Evolutionary conservation across 2,888 invertebrate genomes (phyloP).

Genomic region (Ferdinandea cuprea): DNA sequence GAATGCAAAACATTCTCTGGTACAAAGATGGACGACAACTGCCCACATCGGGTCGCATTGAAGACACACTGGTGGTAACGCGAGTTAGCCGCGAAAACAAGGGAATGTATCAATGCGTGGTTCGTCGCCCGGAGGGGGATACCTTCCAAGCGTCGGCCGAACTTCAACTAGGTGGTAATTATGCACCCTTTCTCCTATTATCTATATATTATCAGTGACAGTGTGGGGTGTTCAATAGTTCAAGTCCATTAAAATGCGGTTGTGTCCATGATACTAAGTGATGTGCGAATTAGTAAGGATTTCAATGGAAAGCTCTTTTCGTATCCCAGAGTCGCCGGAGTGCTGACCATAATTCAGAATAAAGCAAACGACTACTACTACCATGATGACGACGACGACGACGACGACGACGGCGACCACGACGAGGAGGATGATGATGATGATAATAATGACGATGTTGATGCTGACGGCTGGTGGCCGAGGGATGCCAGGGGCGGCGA

Average conservation of each 20-base stretch:
- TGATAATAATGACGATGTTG: slow-evolving; percentile 2
- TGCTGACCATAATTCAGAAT: slow-evolving; percentile 19
- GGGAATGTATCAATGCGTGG: slow-evolving; percentile 91
- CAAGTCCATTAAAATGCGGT: slow-evolving; percentile 54
- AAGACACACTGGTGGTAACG: slow-evolving; percentile 86
- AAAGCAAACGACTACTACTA: neutral
- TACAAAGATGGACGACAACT: slow-evolving; percentile 88
- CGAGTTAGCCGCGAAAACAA: slow-evolving; percentile 89
- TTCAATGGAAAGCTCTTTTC: slow-evolving; percentile 42
- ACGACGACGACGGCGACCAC: neutral
- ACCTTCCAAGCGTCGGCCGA: slow-evolving; percentile 91
- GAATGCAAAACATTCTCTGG: slow-evolving; percentile 86
- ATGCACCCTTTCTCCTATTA: slow-evolving; percentile 8
- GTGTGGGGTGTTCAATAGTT: slow-evolving; percentile 32
- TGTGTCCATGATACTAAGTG: slow-evolving; percentile 46
- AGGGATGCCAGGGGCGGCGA: neutral
- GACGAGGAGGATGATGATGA: too few relatives aligned
- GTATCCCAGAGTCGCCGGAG: neutral
- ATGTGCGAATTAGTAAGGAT: slow-evolving; percentile 54
- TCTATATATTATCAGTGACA: neutral
- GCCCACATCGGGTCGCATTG: slow-evolving; percentile 87
- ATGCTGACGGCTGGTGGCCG: slow-evolving; percentile 17
- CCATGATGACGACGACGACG: neutral
- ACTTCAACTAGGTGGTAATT: slow-evolving; percentile 88
- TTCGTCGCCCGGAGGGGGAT: slow-evolving; percentile 88